Base-by-base conservation (phyloP, 2,113 vertebrate species). In the Antechinus flavipes region DNA sequence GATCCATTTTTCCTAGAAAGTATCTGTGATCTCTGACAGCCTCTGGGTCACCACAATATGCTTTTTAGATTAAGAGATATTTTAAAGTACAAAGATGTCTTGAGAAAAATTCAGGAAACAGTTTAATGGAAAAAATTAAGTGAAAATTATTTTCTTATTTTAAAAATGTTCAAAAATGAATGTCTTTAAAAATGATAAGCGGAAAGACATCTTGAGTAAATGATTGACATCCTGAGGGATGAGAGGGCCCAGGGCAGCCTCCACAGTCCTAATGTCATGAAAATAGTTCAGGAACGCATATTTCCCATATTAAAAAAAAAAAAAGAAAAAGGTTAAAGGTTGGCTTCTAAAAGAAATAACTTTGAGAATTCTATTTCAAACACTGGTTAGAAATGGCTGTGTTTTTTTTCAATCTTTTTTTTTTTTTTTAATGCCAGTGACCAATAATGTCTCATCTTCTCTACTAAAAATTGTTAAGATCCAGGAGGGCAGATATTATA, bases 131-230 rank as follows among this genome's bases (percentile, higher is more conserved):
- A 92, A 84, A 56, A 91, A 55, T 49, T 91, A 92, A 25, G 89
- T 96, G 95, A 50, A 95, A 97, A 94, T 49, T 89, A 0, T 61
- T 89, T 97, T 95, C 97, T 90, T 93, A 93, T 92, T 8, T 30
- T 94, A 84, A 93, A 96, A 47, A 89, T 92, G 91, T 2, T 7
- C 22, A 22, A 76, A 68, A 76, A 42, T 42, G 4, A 22, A 42
- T 76, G 16, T 30, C n/a, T 76, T 76, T 76, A 7, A 84, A 84
- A 84, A 42, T 84, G n/a, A 84, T n/a, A 84, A 50, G 47, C n/a
- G n/a, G 91, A 12, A 92, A 42, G 27, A n/a, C 56, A 92, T 89
- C 54, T 93, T 91, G 19, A 84, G n/a, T 42, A 84, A 84, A 84
- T 84, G 6, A 42, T 84, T 95, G 8, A 90, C 94, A 94, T 95